A percentile compares a stretch with the other conserved stretches of the same genome.
These are phyloP conservation scores for Zoanthus gigantus DNA, from an alignment of 92 coral and sea anemone genomes.

Conservation along the genomic window DNA sequence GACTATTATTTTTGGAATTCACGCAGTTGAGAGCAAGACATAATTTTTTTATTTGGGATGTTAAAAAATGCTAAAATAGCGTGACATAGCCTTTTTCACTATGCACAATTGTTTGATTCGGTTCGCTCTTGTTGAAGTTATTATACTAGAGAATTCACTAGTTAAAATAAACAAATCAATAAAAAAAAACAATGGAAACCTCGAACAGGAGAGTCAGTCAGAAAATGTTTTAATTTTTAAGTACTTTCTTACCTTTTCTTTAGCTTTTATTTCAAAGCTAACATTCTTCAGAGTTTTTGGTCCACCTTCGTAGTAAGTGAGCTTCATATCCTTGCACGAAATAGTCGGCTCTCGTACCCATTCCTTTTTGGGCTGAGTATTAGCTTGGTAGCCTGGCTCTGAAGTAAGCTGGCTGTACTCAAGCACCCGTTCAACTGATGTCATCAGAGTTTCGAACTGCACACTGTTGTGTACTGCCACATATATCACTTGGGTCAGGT, in stretches of 20 bases:
- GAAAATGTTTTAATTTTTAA: not conserved
- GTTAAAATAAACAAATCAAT: not conserved
- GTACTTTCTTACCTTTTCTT: conserved; percentile 54
- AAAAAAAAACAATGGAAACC: not conserved
- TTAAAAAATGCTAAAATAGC: too few relatives aligned
- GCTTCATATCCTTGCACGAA: conserved; percentile 33
- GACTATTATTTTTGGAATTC: too few relatives aligned
- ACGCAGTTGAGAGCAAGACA: too few relatives aligned
- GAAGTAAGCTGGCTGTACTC: conserved; percentile 46
- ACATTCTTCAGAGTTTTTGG: conserved; percentile 50
- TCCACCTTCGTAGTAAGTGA: conserved; percentile 46
- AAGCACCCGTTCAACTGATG: conserved; percentile 63
- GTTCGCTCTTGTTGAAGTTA: too few relatives aligned
- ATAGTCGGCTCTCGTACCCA: conserved; percentile 57
- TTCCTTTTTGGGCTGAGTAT: conserved; percentile 24
- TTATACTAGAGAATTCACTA: too few relatives aligned
- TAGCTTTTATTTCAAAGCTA: conserved; percentile 47
- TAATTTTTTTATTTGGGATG: too few relatives aligned
- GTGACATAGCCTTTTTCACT: too few relatives aligned
- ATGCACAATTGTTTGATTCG: too few relatives aligned
- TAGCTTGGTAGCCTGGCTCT: conserved; percentile 51
- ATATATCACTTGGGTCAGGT: conserved; percentile 28
- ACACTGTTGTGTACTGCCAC: conserved; percentile 47
- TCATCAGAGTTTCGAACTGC: conserved; percentile 49
- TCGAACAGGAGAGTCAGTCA: not conserved